Evolutionary conservation across 2,797 vertebrate genomes (phyloP), one percentile per base, ranked within the genome.

Genomic region (Hoplostethus atlanticus): DNA sequence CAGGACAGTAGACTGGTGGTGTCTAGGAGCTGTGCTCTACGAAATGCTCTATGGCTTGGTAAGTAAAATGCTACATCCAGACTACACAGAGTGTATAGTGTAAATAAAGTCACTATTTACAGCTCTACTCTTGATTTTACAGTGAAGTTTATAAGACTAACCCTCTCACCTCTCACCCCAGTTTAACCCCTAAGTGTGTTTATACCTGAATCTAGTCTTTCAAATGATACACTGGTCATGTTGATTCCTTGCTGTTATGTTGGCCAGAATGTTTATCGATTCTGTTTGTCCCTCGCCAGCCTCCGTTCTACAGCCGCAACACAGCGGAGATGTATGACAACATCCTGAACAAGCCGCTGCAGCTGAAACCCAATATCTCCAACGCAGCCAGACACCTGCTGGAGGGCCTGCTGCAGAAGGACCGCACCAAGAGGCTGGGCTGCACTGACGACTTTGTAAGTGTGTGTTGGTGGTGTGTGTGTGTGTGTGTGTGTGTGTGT

Each of bases 261-360:
- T 48, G 60, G 47, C n/a, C 31, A 2, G n/a, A 70, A 77, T 73
- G 8, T 13, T 86, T 64, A 87, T 48, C 28, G 4, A 1, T 44
- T 56, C 1, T 31, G 56, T 65, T 57, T 70, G 25, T 80, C 57
- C 54, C 12, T 57, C 50, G 9, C 12, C 93, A 99, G 98, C 98
- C 98, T 31, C 98, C 98, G 0, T 99, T 99, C 89, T 99, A 99
- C 77, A 99, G 98, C 88, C 96, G 97, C 34, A 99, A 99, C 93
- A 99, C 98, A 0, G 98, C 98, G 0, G 98, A 99, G 93, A 99
- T 99, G 98, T 99, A 99, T 0, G 97, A 99, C 91, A 99, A 99
- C 91, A 99, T 99, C 92, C 93, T 99, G 89, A 99, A 99, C 94
- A 99, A 99, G 71, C 98, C 98, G 0, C 95, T 99, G 79, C 97